Percentiles rank a stretch among this genome's conserved stretches.
phyloP scores from a whole-genome alignment of 2,888 invertebrate genomes.

The Arctia plantaginis region DNA sequence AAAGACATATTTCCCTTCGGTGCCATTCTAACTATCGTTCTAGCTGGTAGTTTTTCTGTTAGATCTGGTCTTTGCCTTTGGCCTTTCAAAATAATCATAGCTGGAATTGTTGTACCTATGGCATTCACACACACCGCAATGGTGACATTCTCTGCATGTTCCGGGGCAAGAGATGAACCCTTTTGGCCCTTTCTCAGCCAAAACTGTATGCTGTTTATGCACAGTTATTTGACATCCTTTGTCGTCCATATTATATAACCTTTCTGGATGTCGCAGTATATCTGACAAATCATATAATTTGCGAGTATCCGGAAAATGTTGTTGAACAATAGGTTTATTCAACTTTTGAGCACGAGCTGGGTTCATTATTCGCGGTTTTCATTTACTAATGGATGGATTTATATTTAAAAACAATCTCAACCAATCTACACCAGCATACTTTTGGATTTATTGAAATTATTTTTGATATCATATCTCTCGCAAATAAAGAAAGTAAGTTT shows the following conservation, averaged over 20 bases:
- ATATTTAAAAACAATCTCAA: conserved; percentile 27
- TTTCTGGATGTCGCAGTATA: conserved; percentile 34
- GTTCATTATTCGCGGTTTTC: conserved; percentile 29
- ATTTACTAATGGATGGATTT: conserved; percentile 25
- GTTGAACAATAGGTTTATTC: conserved; percentile 22
- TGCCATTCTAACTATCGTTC: conserved; percentile 23
- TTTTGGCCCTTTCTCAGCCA: conserved; percentile 39
- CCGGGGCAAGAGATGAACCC: conserved; percentile 40
- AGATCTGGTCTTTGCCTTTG: conserved; percentile 3
- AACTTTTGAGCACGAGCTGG: conserved; percentile 33
- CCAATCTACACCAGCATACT: conserved; percentile 29
- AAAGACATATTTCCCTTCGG: conserved; percentile 26
- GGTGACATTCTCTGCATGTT: conserved; percentile 49
- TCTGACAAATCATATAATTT: conserved; percentile 23
- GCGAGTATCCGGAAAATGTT: conserved; percentile 26
- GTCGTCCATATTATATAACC: conserved; percentile 43
- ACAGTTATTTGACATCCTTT: conserved; percentile 34
- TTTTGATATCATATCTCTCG: conserved; percentile 12
- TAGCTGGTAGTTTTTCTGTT: not conserved
- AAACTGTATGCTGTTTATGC: conserved; percentile 29
- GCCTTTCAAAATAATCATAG: conserved; percentile 35
- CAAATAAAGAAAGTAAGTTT: conserved; percentile 16
- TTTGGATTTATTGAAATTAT: conserved; percentile 27
- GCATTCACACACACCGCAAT: conserved; percentile 34
- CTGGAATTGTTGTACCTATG: conserved; percentile 35